Conservation (phyloP, 2,797 vertebrate species). For the Poeciliopsis turneri region DNA sequence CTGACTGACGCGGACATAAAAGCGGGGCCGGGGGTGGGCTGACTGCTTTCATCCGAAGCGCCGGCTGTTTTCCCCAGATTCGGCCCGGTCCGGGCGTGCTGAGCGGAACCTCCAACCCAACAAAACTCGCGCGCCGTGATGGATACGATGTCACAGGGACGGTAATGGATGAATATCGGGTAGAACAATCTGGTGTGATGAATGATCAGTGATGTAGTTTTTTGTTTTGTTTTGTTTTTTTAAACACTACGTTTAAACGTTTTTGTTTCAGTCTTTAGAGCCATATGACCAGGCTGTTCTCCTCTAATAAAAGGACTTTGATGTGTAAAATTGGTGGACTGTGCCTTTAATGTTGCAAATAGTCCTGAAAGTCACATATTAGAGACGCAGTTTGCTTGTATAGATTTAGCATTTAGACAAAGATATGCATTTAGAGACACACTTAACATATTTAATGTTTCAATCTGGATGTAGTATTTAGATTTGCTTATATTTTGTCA, state of each 20-base stretch:
- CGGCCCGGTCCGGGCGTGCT: constrained; percentile 3
- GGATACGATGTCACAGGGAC: constrained; percentile 11
- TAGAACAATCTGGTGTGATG: neutral
- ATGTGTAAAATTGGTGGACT: neutral
- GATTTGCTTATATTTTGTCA: no score
- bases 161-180: constrained; percentile 8
- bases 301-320: neutral
- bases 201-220: neutral
- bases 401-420: no score
- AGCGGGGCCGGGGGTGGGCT: constrained; percentile 11
- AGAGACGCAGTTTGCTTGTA: no score
- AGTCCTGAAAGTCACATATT: neutral
- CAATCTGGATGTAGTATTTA: no score
- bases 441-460: no score
- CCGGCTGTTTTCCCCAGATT: constrained; percentile 55
- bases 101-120: constrained; percentile 6
- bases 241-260: neutral
- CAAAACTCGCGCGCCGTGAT: neutral
- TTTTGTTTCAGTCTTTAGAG: neutral
- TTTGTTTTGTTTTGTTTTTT: neutral
- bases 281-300: neutral
- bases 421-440: no score
- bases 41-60: constrained; percentile 58
- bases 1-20: constrained; percentile 65
- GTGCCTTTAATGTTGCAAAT: neutral